Evolutionary conservation across 2,888 invertebrate genomes (phyloP).

Genomic region (Ophonus ardosiacus): DNA sequence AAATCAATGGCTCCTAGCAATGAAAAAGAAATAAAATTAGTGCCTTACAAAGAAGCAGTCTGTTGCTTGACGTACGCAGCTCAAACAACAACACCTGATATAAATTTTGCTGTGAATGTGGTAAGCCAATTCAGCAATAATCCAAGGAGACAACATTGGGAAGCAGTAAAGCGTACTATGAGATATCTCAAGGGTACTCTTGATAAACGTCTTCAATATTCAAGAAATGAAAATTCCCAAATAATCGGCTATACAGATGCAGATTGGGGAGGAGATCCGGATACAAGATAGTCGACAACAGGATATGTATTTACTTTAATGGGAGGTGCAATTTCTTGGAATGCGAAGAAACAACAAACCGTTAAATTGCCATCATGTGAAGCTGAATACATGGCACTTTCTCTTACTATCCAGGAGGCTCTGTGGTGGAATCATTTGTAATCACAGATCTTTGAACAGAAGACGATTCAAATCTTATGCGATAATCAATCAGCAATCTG

Average conservation of each 20-base stretch:
- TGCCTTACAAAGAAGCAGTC: constrained; percentile 42
- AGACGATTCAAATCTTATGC: constrained; percentile 49
- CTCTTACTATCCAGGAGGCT: constrained; percentile 67
- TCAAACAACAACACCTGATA: constrained; percentile 30
- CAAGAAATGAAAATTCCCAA: not conserved
- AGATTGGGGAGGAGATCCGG: constrained; percentile 26
- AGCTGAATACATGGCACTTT: constrained; percentile 69
- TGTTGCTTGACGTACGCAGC: constrained; percentile 24
- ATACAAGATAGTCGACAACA: constrained; percentile 4
- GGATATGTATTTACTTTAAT: constrained; percentile 5
- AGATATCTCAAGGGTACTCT: constrained; percentile 31
- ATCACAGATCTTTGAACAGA: constrained; percentile 18
- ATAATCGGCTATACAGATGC: constrained; percentile 28
- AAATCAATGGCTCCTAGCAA: not conserved
- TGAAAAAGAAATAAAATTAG: constrained; percentile 8
- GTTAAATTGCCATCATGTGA: constrained; percentile 69
- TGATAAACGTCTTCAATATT: not conserved
- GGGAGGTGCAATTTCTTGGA: constrained; percentile 64
- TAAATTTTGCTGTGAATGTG: constrained; percentile 30
- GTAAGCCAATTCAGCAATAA: constrained; percentile 23
- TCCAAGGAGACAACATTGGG: constrained; percentile 12
- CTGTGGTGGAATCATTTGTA: constrained; percentile 65
- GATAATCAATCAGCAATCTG: constrained; percentile 65
- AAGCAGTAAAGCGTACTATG: constrained; percentile 24
- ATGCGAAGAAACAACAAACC: constrained; percentile 66